phyloP scores from a whole-genome alignment of 2,113 vertebrate genomes.

The Numida meleagris region DNA sequence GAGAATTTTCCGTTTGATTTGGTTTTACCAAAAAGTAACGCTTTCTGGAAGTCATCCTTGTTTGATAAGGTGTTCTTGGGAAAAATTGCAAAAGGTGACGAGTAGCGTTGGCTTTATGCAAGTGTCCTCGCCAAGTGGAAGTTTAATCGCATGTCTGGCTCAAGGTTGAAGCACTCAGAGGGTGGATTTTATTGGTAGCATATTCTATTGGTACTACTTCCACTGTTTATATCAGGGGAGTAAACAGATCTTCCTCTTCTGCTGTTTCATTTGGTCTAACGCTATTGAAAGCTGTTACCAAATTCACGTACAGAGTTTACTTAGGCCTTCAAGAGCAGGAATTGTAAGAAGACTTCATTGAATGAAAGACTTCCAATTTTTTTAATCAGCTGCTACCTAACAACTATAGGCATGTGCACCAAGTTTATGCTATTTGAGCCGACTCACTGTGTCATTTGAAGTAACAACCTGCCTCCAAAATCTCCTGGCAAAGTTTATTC shows the following conservation, averaged over 20 bases:
- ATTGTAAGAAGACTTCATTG: background rate
- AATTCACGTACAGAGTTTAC: fast-evolving
- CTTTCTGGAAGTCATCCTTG: background rate
- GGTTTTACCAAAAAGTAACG: background rate
- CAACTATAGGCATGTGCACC: fast-evolving
- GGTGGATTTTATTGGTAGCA: background rate
- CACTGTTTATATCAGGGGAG: background rate
- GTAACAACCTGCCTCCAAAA: background rate
- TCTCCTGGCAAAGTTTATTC: background rate
- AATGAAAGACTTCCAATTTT: background rate
- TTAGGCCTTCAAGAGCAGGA: background rate
- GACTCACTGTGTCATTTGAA: background rate
- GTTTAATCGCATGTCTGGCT: background rate
- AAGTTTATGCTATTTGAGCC: background rate
- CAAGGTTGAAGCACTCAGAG: background rate
- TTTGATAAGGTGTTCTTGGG: background rate
- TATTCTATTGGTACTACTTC: background rate
- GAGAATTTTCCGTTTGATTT: background rate
- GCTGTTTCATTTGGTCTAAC: background rate
- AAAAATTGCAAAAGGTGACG: background rate
- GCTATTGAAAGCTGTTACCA: fast-evolving
- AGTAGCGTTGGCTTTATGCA: background rate
- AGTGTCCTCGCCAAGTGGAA: background rate
- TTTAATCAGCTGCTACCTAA: background rate
- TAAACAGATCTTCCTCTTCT: background rate